Conservation (phyloP, 2,888 invertebrate genomes). For the Ernsta delagoae region DNA sequence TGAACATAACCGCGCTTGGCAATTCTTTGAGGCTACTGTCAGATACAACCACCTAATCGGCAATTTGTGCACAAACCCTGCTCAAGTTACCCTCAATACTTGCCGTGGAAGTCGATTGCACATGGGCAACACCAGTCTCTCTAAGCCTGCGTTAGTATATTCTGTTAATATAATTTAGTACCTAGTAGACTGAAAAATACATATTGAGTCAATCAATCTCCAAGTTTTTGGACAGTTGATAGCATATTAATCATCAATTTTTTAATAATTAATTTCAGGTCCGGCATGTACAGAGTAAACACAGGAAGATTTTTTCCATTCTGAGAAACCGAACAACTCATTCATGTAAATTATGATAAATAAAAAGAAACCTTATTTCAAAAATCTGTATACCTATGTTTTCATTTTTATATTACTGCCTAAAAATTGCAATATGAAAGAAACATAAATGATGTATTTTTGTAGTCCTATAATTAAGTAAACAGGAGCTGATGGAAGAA, state of each 20-base stretch:
- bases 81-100: slow-evolving; percentile 50
- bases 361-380: background rate
- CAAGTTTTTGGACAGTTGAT: too few relatives aligned
- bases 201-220: too few relatives aligned
- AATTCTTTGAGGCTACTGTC: slow-evolving; percentile 56
- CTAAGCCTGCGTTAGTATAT: slow-evolving; percentile 57
- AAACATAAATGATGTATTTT: too few relatives aligned
- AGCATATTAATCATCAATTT: too few relatives aligned
- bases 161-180: too few relatives aligned
- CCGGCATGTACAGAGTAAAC: slow-evolving; percentile 42
- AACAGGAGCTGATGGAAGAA: too few relatives aligned
- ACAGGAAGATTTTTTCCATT: slow-evolving; percentile 40
- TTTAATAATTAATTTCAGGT: slow-evolving; percentile 28
- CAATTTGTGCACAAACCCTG: slow-evolving; percentile 46
- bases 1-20: slow-evolving; percentile 60
- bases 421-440: too few relatives aligned
- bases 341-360: background rate
- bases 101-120: slow-evolving; percentile 51
- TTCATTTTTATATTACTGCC: too few relatives aligned
- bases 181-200: too few relatives aligned
- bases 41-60: slow-evolving; percentile 56
- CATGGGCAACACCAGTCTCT: slow-evolving; percentile 59
- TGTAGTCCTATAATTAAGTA: too few relatives aligned
- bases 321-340: slow-evolving; percentile 2
- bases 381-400: too few relatives aligned